Conservation (phyloP, 2,797 vertebrate genomes). For the Lagorchestes hirsutus region DNA sequence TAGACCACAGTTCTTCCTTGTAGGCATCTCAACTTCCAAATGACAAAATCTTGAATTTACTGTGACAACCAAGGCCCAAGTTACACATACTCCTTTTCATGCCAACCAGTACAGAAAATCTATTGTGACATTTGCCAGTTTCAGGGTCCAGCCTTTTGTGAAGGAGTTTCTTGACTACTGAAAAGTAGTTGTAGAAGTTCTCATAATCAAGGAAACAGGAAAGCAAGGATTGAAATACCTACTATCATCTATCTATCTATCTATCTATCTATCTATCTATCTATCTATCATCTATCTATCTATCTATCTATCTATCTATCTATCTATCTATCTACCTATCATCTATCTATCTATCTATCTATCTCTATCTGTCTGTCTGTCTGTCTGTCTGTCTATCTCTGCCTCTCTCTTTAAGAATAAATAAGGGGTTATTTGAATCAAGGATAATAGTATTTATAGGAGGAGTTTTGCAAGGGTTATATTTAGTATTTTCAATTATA, state of each 20-base stretch:
- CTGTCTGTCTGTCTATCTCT: neutral
- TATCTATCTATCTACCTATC: too few species aligned
- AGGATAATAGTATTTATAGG: conserved; percentile 29
- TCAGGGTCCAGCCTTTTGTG: neutral
- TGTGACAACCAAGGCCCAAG: neutral
- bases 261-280: too few species aligned
- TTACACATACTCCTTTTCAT: neutral
- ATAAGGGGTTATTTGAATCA: conserved; percentile 2
- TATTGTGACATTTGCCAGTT: neutral
- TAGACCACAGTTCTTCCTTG: neutral
- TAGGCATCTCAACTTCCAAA: neutral
- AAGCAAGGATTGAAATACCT: neutral
- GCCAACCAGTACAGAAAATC: neutral
- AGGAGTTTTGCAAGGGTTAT: conserved; percentile 26
- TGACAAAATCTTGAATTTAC: neutral
- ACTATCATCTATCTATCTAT: neutral
- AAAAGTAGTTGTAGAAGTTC: neutral
- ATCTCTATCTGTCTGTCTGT: neutral
- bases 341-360: too few species aligned
- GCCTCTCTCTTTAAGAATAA: conserved; percentile 30
- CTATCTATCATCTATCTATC: neutral
- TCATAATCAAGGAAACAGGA: neutral
- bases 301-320: neutral
- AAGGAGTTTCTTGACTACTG: neutral
- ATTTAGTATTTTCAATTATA: conserved; percentile 39